Conservation (phyloP, 2,888 invertebrate species). For the Nomada lathburiana region DNA sequence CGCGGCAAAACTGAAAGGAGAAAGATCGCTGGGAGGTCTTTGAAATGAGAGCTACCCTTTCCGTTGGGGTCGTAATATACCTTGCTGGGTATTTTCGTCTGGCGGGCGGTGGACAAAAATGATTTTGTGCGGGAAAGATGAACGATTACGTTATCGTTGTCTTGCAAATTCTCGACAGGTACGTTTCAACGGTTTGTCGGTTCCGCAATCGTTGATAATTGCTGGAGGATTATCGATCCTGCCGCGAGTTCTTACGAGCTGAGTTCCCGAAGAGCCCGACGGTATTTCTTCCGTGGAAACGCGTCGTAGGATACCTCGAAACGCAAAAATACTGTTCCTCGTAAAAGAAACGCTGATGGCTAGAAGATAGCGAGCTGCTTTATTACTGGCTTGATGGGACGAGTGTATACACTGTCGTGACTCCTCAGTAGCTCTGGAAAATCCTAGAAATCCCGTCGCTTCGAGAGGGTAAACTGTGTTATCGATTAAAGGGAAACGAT, state of each 20-base stretch:
- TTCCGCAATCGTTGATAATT: constrained; percentile 37
- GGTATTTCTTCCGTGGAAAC: constrained; percentile 25
- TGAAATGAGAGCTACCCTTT: constrained; percentile 4
- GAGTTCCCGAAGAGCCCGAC: background rate
- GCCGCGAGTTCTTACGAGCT: background rate
- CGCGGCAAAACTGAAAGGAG: constrained; percentile 35
- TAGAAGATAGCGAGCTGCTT: background rate
- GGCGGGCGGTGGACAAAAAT: background rate
- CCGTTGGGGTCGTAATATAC: background rate
- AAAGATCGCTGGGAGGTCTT: background rate
- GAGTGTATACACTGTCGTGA: background rate
- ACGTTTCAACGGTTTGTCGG: constrained; percentile 21
- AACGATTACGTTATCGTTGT: constrained; percentile 24
- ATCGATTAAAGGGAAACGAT: background rate
- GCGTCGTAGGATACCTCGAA: constrained; percentile 22
- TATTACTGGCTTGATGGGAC: background rate
- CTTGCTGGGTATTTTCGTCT: constrained; percentile 5
- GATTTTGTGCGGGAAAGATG: background rate
- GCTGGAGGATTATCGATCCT: constrained; percentile 28
- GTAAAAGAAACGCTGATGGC: background rate
- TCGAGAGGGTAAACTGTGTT: background rate
- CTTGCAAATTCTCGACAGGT: constrained; percentile 19
- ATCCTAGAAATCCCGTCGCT: background rate
- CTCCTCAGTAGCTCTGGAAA: constrained; percentile 2
- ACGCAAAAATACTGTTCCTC: background rate